Evolutionary conservation across 30 jellyfish, hydroid and myxozoan species (phyloP).

Genomic region (Sanderia malayensis): DNA sequence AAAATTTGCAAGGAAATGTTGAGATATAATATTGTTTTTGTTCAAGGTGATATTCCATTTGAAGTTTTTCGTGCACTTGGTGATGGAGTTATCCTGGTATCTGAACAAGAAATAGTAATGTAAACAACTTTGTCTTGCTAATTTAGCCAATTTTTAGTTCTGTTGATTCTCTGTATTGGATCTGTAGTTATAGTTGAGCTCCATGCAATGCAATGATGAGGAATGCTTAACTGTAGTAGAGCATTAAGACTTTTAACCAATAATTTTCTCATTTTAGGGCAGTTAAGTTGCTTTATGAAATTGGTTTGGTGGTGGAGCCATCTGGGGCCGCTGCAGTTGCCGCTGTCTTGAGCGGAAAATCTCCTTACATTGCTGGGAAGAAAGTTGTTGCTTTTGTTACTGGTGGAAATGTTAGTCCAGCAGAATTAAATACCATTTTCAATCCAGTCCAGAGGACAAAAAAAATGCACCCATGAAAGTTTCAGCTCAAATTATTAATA

Average conservation of each 20-base stretch:
- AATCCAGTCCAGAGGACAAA: too few species aligned
- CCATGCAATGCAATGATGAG: too few species aligned
- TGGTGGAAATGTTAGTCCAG: constrained; percentile 85
- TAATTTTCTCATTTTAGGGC: constrained; percentile 58
- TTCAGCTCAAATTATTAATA: too few species aligned
- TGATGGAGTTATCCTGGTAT: constrained; percentile 68
- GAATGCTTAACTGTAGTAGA: too few species aligned
- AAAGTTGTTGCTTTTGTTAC: constrained; percentile 77
- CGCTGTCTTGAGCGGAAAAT: constrained; percentile 69
- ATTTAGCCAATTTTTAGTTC: too few species aligned
- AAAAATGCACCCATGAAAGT: too few species aligned
- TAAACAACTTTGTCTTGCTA: too few species aligned
- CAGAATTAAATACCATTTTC: constrained; percentile 37
- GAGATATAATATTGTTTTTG: background rate
- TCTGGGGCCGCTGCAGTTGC: constrained; percentile 98
- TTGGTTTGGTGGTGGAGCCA: constrained; percentile 95
- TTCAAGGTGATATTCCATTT: constrained; percentile 67
- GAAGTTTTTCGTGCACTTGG: constrained; percentile 64
- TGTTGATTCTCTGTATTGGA: too few species aligned
- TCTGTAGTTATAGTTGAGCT: too few species aligned
- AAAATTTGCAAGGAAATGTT: too few species aligned
- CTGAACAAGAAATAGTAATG: constrained; percentile 73
- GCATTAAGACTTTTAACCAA: too few species aligned
- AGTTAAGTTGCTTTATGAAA: constrained; percentile 40
- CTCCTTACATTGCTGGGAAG: constrained; percentile 77